These are phyloP conservation scores for Eumacrocentrus americanus DNA, from an alignment of 2,888 invertebrate genomes.

Conservation along the genomic window DNA sequence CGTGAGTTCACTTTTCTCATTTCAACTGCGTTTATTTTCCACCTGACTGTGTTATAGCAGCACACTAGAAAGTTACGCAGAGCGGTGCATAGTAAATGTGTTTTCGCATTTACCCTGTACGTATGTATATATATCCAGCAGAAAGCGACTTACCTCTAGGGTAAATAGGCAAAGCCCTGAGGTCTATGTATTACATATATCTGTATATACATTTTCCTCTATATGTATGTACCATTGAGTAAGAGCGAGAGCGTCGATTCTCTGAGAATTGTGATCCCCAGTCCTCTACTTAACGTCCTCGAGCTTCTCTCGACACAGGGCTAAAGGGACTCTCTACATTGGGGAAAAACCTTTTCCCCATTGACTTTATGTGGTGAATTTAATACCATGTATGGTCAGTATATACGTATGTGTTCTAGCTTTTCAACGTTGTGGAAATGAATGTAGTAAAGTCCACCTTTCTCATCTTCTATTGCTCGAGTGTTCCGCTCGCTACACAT, in stretches of 20 bases:
- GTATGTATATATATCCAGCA: no score
- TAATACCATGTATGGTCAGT: not conserved
- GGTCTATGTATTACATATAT: no score
- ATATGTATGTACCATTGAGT: no score
- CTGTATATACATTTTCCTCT: no score
- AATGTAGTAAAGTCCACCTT: no score
- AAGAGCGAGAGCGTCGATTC: no score
- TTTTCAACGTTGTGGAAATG: not conserved
- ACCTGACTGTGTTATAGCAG: not conserved
- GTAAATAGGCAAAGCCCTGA: no score
- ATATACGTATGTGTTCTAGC: not conserved
- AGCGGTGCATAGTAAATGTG: no score
- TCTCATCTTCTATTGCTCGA: not conserved
- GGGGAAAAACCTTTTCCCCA: not conserved
- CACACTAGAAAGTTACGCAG: no score
- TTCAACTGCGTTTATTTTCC: conserved; percentile 1
- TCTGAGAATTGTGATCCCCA: not conserved
- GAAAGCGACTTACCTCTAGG: no score
- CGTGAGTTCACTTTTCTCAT: not conserved
- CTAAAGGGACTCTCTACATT: no score
- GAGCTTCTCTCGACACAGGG: not conserved
- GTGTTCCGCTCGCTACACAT: not conserved
- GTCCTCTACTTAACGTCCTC: not conserved
- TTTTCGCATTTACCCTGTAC: no score
- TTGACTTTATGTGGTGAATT: not conserved